Conservation (phyloP, 2,797 vertebrate genomes). For the Poecilia picta region DNA sequence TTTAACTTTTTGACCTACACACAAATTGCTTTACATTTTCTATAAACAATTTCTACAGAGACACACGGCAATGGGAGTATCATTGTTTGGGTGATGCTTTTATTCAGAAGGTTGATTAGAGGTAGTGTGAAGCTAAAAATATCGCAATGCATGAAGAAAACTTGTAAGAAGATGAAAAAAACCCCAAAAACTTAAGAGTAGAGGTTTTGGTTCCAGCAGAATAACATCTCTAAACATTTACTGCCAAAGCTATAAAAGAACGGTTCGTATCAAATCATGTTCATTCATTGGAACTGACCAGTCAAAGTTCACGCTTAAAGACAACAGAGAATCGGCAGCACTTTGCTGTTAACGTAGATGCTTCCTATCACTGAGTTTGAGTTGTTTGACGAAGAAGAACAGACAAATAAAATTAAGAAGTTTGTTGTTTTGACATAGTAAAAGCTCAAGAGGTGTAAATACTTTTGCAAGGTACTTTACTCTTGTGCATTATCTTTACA, state of each 20-base stretch:
- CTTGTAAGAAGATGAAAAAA: neutral
- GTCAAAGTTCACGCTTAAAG: neutral
- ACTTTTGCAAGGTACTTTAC: neutral
- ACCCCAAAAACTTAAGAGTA: neutral
- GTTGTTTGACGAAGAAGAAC: neutral
- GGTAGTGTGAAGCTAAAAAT: neutral
- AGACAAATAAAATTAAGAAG: neutral
- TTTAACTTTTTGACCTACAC: neutral
- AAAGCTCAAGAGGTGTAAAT: neutral
- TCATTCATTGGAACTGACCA: neutral
- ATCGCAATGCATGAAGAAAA: neutral
- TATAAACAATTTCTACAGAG: neutral
- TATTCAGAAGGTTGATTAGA: neutral
- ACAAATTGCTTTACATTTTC: neutral
- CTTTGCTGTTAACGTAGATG: neutral
- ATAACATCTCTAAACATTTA: neutral
- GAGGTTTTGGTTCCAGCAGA: neutral
- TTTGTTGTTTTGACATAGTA: neutral
- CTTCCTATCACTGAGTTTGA: neutral
- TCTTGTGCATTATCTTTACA: constrained; percentile 2
- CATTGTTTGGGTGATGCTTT: neutral
- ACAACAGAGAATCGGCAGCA: neutral
- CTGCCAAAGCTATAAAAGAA: neutral
- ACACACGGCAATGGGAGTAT: neutral
- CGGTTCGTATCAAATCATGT: neutral